Base-by-base conservation (phyloP, 2,888 invertebrate genomes). In the Cataglyphis livida region DNA sequence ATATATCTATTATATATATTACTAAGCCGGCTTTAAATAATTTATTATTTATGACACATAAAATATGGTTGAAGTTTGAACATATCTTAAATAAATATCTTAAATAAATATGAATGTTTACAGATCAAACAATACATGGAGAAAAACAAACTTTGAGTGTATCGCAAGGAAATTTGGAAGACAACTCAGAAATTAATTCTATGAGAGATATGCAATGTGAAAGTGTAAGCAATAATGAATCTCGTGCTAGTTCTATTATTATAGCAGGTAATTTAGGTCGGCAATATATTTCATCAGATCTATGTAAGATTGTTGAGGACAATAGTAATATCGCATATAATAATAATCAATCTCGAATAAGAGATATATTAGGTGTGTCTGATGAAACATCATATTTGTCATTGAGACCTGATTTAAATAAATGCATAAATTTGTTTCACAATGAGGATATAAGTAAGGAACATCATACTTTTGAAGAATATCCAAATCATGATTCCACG, bases 361-460 rank as follows among this genome's bases (percentile, higher is more conserved):
- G 4, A 7, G 15, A 41, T 44, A 35, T 28, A 32, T 54, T 38
- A 1, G 18, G 2, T 57, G 25, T 38, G 12, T 59, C 44, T 0
- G 73, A 71, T n/a, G 28, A 32, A 12, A 59, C 59, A 44, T 71
- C 78, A 9, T 71, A 79, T 18, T 9, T 59, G 7, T 44, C 59
- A 41, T 0, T 44, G 0, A 71, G 70, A 32, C 68, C 73, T 51
- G 87, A 89, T 57, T 78, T 88, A 61, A 89, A 88, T 73, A 84
- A 87, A 76, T 57, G 89, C 51, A 84, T 89, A 44, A 38, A 85
- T 73, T 48, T 83, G 57, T 81, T 82, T 62, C 54, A 73, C 25
- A 65, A 32, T 61, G 64, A 64, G 9, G n/a, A 61, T 10, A 10
- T 51, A 12, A 51, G 44, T 10, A 65, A 28, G 12, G 57, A 76